Evolutionary conservation across 2,888 invertebrate species (phyloP).

Genomic region (Keiferia lycopersicella): DNA sequence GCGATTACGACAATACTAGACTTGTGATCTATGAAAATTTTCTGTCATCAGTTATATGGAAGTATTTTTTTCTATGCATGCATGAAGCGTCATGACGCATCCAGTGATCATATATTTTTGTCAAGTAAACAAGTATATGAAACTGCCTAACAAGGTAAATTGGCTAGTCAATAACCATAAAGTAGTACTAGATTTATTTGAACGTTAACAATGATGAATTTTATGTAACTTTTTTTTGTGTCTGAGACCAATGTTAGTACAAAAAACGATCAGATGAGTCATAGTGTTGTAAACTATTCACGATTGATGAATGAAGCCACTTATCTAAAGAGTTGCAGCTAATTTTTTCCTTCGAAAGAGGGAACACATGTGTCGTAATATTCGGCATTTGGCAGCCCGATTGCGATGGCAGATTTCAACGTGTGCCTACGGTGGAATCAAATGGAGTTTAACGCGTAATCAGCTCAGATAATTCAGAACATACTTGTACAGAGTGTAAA

Average conservation of each 20-base stretch:
- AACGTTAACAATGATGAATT: constrained; percentile 17
- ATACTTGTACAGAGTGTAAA: too few species aligned
- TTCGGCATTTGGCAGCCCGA: too few species aligned
- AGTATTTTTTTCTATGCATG: too few species aligned
- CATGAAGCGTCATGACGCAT: too few species aligned
- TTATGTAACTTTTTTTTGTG: constrained; percentile 3
- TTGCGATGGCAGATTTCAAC: too few species aligned
- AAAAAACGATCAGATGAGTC: not conserved
- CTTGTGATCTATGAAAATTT: too few species aligned
- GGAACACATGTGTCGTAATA: too few species aligned
- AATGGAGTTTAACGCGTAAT: too few species aligned
- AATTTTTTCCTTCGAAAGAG: not conserved
- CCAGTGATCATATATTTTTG: not conserved
- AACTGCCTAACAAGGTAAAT: constrained; percentile 23
- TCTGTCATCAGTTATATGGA: too few species aligned
- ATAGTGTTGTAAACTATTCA: not conserved
- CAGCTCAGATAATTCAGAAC: too few species aligned
- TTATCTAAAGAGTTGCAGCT: not conserved
- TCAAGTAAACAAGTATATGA: constrained; percentile 16
- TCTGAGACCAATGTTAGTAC: not conserved
- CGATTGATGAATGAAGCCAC: constrained; percentile 4
- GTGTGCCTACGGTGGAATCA: too few species aligned
- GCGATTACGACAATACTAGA: too few species aligned
- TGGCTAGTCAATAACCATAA: constrained; percentile 24
- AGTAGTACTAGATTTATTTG: constrained; percentile 13